Conservation (phyloP, 2,797 vertebrate species). For the Megaceryle alcyon region DNA sequence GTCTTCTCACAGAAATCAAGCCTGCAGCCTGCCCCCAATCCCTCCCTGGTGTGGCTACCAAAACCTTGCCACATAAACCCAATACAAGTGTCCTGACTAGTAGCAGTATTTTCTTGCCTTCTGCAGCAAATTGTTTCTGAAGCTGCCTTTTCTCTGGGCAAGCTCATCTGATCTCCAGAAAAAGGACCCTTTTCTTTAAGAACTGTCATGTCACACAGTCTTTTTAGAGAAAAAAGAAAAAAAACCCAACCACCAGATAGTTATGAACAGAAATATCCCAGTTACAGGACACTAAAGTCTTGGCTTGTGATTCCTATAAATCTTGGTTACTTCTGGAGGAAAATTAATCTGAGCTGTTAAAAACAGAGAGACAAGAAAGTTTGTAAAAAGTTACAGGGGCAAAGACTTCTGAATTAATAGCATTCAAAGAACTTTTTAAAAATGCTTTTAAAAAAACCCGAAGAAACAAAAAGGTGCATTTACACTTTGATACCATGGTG, state of each 20-base stretch:
- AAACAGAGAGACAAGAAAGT: not conserved
- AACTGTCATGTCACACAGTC: not conserved
- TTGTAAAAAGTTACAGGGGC: not conserved
- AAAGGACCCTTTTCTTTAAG: not conserved
- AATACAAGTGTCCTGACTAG: not conserved
- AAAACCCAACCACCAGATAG: not conserved
- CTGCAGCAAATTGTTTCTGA: not conserved
- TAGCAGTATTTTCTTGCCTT: not conserved
- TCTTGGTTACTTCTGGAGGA: not conserved
- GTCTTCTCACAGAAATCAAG: not conserved
- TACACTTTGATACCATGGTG: fast-evolving
- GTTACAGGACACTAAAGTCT: not conserved
- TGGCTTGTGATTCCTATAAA: not conserved
- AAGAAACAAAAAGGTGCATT: not conserved
- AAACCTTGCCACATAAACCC: not conserved
- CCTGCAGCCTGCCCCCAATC: not conserved
- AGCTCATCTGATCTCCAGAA: not conserved
- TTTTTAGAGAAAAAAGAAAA: not conserved
- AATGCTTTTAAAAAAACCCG: not conserved
- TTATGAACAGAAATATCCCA: not conserved
- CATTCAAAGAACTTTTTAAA: not conserved
- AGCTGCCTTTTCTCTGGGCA: not conserved
- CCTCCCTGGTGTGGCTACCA: not conserved
- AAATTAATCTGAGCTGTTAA: not conserved
- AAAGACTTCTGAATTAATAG: not conserved